Base-by-base conservation (phyloP, 2,113 vertebrate species). In the Oryzias melastigma region DNA sequence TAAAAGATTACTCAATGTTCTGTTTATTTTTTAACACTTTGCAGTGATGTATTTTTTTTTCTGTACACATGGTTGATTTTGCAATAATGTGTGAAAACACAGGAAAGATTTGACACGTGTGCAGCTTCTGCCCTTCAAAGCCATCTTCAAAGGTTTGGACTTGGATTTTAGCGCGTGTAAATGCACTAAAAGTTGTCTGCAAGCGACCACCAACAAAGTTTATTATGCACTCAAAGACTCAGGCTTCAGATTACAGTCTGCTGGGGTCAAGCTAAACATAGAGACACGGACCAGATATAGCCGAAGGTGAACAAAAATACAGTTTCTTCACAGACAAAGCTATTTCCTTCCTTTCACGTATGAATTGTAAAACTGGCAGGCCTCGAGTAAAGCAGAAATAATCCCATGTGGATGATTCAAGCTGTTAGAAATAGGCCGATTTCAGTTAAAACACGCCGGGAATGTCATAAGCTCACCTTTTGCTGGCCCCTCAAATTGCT, bases 381-480 rank as follows among this genome's bases (percentile, higher is more conserved):
- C 52, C 35, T 55, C n/a, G 29, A 12, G 65, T 25, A 14, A 80
- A 68, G 62, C 12, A n/a, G 74, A 83, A 67, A 50, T 88, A 81
- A 89, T 86, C 87, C 83, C 82, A 83, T 86, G 86, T 86, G 73
- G 88, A 88, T 88, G 77, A 85, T 87, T 89, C 83, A 68, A 88
- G 85, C 81, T 73, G 76, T 61, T 71, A 73, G 65, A 61, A 81
- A 89, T 71, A 79, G 83, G 78, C 69, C 5, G 67, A 71, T 81
- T 87, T 84, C 71, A 56, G 25, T 16, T 27, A 54, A 85, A 87
- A 80, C 79, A 87, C 20, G 81, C 78, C 58, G 81, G 68, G 87
- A 91, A 91, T 90, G 85, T 84, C 73, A 80, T 87, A 90, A 91
- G 82, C 85, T 80, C 58, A 80, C 65, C 44, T 79, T 84, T 42